Percentiles rank a stretch among this genome's conserved stretches.
Conservation (phyloP, 1,140 invertebrate species). For the Zaprionus inermis region DNA sequence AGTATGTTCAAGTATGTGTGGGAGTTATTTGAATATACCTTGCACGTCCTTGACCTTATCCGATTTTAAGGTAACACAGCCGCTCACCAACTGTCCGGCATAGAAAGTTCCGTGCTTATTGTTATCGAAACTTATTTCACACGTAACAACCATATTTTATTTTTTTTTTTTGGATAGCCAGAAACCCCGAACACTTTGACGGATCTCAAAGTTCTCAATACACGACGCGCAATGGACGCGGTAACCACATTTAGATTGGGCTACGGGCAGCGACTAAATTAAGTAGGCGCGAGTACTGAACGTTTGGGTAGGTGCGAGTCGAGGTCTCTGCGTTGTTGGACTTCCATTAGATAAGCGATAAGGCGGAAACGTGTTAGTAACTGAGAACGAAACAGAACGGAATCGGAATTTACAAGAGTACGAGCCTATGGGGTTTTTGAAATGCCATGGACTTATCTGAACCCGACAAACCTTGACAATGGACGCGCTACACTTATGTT, state of each 20-base stretch:
- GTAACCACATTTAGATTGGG: slow-evolving; percentile 31
- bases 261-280: slow-evolving; percentile 65
- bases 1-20: neutral
- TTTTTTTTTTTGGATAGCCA: slow-evolving; percentile 15
- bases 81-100: slow-evolving; percentile 85
- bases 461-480: slow-evolving; percentile 51
- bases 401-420: slow-evolving; percentile 51
- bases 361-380: slow-evolving; percentile 41
- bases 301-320: slow-evolving; percentile 7
- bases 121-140: slow-evolving; percentile 84
- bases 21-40: slow-evolving; percentile 61
- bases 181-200: neutral
- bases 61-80: slow-evolving; percentile 83
- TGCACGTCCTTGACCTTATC: slow-evolving; percentile 85
- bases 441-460: slow-evolving; percentile 15
- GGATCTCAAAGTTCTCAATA: neutral
- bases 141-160: slow-evolving; percentile 72
- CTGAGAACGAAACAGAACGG: slow-evolving; percentile 28
- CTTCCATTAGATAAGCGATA: slow-evolving; percentile 63
- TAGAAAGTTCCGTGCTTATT: slow-evolving; percentile 85
- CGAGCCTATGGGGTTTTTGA: neutral
- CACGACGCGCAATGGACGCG: slow-evolving; percentile 1
- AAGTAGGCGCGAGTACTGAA: slow-evolving; percentile 48
- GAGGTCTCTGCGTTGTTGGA: slow-evolving; percentile 30
- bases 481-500: slow-evolving; percentile 14